These are phyloP conservation scores for Neotoxoptera formosana DNA, from an alignment of 1,140 invertebrate genomes.

Conservation along the genomic window DNA sequence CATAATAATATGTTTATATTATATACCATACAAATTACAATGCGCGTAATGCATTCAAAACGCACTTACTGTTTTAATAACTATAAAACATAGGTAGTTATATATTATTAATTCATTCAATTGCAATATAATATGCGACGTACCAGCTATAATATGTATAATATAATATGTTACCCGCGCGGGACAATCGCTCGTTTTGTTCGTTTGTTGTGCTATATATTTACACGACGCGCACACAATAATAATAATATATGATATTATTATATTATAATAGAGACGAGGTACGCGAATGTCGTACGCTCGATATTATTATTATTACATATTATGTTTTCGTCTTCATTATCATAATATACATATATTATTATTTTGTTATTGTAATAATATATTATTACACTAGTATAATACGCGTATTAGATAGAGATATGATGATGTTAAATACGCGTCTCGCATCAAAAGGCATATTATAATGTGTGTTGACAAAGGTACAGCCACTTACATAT, in stretches of 20 bases:
- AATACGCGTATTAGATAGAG: neutral
- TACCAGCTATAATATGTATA: neutral
- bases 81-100: neutral
- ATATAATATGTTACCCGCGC: neutral
- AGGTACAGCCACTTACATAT: neutral
- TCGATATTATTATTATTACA: neutral
- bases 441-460: neutral
- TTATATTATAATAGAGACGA: slow-evolving; percentile 2
- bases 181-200: slow-evolving; percentile 6
- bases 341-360: neutral
- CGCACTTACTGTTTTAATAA: neutral
- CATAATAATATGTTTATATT: too few species aligned
- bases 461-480: neutral
- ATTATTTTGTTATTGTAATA: neutral
- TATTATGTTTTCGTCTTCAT: neutral
- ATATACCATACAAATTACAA: neutral
- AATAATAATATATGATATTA: too few species aligned
- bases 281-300: neutral
- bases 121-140: too few species aligned
- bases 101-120: slow-evolving; percentile 8
- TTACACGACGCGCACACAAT: neutral
- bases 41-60: neutral
- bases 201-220: slow-evolving; percentile 14
- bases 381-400: neutral
- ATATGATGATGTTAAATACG: neutral